Evolutionary conservation across 1,140 invertebrate species (phyloP).

Genomic region (Drosophila yakuba): DNA sequence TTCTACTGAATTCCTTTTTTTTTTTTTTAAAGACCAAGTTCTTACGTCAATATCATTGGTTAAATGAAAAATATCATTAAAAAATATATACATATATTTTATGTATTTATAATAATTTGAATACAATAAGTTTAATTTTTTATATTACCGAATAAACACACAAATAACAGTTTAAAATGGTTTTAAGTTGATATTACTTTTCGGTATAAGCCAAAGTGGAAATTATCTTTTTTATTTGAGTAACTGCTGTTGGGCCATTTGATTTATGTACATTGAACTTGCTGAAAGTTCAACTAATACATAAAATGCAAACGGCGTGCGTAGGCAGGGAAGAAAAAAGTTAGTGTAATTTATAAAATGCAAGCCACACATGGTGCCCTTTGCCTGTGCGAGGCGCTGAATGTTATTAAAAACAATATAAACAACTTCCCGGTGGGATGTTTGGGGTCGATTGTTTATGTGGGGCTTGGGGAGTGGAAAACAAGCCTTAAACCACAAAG

Average conservation of each 20-base stretch:
- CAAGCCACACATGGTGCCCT: constrained; percentile 62
- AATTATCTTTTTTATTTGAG: constrained; percentile 28
- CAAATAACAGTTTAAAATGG: not conserved
- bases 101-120: too few species aligned
- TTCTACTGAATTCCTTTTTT: too few species aligned
- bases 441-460: constrained; percentile 59
- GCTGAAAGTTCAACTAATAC: constrained; percentile 47
- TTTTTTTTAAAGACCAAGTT: too few species aligned
- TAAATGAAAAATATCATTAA: too few species aligned
- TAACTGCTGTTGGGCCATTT: constrained; percentile 29
- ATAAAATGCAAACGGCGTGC: constrained; percentile 50
- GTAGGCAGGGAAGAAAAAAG: constrained; percentile 43
- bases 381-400: constrained; percentile 44
- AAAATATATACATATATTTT: too few species aligned
- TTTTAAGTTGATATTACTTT: too few species aligned
- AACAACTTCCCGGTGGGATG: constrained; percentile 62
- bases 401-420: constrained; percentile 82
- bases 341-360: constrained; percentile 70
- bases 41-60: too few species aligned
- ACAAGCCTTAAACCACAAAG: constrained; percentile 67
- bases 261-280: constrained; percentile 54
- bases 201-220: too few species aligned
- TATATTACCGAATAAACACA: too few species aligned
- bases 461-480: constrained; percentile 44
- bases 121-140: too few species aligned